Evolutionary conservation across 1,140 invertebrate species (phyloP).

Genomic region (honey bee (Apis mellifera)): Amel_HAv3.1 CM009942.2:9113001-9113500

Average conservation of each 20-base stretch:
- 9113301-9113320: too few species aligned
- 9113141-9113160: neutral
- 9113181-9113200: neutral
- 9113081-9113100: neutral
- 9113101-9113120: too few species aligned
- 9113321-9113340: neutral
- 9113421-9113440: constrained; percentile 17
- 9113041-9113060: neutral
- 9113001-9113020: neutral
- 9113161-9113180: neutral
- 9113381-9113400: neutral
- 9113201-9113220: neutral
- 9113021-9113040: constrained; percentile 16
- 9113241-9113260: too few species aligned
- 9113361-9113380: neutral
- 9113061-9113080: constrained; percentile 1
- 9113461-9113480: constrained; percentile 49
- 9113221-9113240: neutral
- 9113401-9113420: too few species aligned
- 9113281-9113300: too few species aligned
- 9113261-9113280: too few species aligned
- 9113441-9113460: constrained; percentile 46
- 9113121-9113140: neutral
- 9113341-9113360: too few species aligned
- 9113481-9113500: constrained; percentile 54